Conservation (phyloP, 2,797 vertebrate species). For the Lacerta viridis region DNA sequence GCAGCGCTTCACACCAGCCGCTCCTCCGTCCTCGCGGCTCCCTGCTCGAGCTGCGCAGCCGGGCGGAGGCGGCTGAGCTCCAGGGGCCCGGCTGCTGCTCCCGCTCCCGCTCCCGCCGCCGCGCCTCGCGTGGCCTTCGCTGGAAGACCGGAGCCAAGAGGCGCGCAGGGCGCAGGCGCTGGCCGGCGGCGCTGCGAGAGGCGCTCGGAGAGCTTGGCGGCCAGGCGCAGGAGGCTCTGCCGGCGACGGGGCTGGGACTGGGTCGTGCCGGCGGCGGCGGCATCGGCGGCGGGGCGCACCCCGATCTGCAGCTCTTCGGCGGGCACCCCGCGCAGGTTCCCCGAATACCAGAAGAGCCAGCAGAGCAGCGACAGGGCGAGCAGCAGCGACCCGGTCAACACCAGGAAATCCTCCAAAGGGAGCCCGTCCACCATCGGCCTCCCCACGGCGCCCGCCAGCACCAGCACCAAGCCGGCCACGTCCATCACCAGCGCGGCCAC, state of each 20-base stretch:
- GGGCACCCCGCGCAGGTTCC: constrained; percentile 43
- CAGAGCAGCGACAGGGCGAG: constrained; percentile 44
- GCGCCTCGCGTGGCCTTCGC: background rate
- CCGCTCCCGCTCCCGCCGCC: background rate
- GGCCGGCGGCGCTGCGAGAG: constrained; percentile 25
- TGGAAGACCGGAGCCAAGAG: background rate
- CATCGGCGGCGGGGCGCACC: background rate
- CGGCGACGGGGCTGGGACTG: background rate
- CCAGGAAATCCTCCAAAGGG: constrained; percentile 25
- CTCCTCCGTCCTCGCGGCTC: background rate
- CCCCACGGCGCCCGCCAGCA: constrained; percentile 36
- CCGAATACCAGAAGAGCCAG: constrained; percentile 45
- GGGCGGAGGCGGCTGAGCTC: background rate
- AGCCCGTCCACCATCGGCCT: background rate
- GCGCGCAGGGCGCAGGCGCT: background rate
- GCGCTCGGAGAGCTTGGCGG: constrained; percentile 29
- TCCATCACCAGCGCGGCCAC: constrained; percentile 24
- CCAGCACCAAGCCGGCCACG: constrained; percentile 20
- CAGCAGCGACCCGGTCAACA: constrained; percentile 28
- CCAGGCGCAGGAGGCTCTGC: constrained; percentile 10
- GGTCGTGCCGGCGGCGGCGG: background rate
- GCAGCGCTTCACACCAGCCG: constrained; percentile 9
- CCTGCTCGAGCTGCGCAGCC: background rate
- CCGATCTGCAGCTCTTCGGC: constrained; percentile 7
- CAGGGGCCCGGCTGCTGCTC: background rate